phyloP scores from a whole-genome alignment of 2,113 vertebrate genomes.

The Odontophorus gujanensis region DNA sequence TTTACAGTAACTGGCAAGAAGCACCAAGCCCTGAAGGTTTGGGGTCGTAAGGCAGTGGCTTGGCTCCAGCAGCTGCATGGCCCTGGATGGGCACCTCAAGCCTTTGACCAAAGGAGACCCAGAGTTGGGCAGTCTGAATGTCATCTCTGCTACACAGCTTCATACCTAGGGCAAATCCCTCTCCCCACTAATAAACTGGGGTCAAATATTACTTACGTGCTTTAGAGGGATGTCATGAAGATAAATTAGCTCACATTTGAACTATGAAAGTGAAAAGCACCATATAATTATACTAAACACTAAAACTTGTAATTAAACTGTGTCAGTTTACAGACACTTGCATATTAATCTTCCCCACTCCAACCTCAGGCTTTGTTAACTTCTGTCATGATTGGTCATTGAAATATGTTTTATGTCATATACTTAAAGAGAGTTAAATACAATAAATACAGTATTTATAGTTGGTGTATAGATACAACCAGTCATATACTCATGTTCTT shows the following conservation, averaged over 20 bases:
- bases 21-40: background rate
- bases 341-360: background rate
- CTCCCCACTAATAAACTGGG: background rate
- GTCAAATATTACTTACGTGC: background rate
- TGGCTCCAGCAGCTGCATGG: rapidly evolving
- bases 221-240: background rate
- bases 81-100: rapidly evolving
- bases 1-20: background rate
- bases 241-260: background rate
- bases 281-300: background rate
- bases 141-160: background rate
- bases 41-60: background rate
- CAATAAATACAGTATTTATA: background rate
- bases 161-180: background rate
- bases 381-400: background rate
- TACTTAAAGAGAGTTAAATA: background rate
- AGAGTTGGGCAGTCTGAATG: background rate
- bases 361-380: background rate
- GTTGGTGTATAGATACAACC: background rate
- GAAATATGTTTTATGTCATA: background rate
- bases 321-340: background rate
- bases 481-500: background rate
- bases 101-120: background rate
- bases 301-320: conserved; percentile 27
- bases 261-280: conserved; percentile 14